Evolutionary conservation across 2,113 vertebrate genomes (phyloP).

Genomic region (Thymallus thymallus): DNA sequence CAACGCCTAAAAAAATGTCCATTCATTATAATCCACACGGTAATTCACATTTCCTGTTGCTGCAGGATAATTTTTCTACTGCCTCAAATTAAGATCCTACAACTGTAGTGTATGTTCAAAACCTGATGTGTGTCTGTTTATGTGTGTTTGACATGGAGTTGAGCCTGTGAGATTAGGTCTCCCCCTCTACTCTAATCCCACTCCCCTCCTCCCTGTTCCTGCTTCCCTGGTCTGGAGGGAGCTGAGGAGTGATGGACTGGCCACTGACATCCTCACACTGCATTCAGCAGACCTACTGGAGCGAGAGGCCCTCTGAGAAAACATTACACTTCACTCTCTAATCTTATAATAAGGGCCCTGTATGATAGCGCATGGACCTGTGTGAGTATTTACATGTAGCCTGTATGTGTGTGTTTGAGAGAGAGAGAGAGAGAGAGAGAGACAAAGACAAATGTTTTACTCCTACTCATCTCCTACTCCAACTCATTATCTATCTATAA

Average conservation of each 20-base stretch:
- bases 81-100: too few species aligned
- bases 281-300: constrained; percentile 32
- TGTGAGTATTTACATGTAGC: constrained; percentile 28
- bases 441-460: constrained; percentile 26
- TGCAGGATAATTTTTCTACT: too few species aligned
- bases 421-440: constrained; percentile 26
- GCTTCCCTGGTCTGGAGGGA: constrained; percentile 51
- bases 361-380: constrained; percentile 26
- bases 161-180: constrained; percentile 64
- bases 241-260: constrained; percentile 6
- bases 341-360: constrained; percentile 44
- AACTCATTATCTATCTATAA: too few species aligned
- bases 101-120: too few species aligned
- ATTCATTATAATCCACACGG: too few species aligned
- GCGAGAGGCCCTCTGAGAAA: constrained; percentile 16
- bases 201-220: constrained; percentile 31
- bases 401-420: neutral
- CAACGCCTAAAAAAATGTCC: too few species aligned
- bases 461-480: too few species aligned
- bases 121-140: too few species aligned
- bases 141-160: neutral
- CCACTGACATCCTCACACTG: constrained; percentile 27
- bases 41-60: too few species aligned
- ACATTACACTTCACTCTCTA: constrained; percentile 13
- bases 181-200: constrained; percentile 54